A percentile compares a stretch with the other conserved stretches of the same genome.
These are phyloP conservation scores for Gymnosoma rotundatum DNA, from an alignment of 2,888 invertebrate species.

Conservation along the genomic window DNA sequence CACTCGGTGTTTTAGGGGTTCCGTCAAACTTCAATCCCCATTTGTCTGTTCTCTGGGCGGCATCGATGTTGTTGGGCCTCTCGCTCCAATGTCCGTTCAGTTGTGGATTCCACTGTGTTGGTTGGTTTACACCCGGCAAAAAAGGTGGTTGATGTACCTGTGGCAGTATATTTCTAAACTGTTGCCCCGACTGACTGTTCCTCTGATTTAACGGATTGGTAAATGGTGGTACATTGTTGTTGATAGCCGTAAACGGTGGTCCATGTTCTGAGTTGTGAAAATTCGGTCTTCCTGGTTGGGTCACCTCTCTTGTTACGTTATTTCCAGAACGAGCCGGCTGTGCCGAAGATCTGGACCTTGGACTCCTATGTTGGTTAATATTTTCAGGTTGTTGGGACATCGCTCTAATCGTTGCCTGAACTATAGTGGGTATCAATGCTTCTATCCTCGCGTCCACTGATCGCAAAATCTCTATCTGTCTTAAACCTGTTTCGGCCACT, in stretches of 20 bases:
- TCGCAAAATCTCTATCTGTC: not conserved
- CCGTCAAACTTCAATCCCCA: conserved; percentile 24
- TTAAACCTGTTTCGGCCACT: not conserved
- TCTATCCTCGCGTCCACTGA: conserved; percentile 1
- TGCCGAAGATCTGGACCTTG: too few species aligned
- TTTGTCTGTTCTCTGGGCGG: not conserved
- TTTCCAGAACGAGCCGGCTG: too few species aligned
- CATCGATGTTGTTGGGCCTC: not conserved
- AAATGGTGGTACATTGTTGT: too few species aligned
- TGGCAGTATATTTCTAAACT: not conserved
- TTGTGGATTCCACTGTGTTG: not conserved
- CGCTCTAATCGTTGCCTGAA: not conserved
- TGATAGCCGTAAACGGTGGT: too few species aligned
- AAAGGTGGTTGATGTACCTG: not conserved
- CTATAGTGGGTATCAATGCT: not conserved
- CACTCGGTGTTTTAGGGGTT: not conserved
- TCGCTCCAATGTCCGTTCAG: not conserved
- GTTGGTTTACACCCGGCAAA: not conserved
- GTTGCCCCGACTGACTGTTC: not conserved
- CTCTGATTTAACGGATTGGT: too few species aligned
- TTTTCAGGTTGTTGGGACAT: not conserved
- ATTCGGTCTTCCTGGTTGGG: not conserved
- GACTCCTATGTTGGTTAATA: not conserved
- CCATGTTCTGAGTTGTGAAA: too few species aligned
- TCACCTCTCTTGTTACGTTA: not conserved